Base-by-base conservation (phyloP, 2,888 invertebrate genomes). In the Dilophus febrilis region DNA sequence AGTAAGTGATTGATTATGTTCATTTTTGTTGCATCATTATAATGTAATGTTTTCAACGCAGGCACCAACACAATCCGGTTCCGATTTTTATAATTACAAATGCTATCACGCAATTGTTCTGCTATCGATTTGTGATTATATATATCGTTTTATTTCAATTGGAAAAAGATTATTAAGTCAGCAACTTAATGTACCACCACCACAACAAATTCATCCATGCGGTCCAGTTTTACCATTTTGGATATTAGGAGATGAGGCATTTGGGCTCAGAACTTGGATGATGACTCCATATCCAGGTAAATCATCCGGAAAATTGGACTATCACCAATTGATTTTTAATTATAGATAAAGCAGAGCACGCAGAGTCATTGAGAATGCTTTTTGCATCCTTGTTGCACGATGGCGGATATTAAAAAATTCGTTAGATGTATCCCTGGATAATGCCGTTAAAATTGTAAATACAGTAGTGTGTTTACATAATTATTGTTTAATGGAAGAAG, bases 71-170 rank as follows among this genome's bases (percentile, higher is more conserved):
- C 17, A 7, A 30, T 8, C 13, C 16, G 14, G 29, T 37, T 30
- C n/a, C n/a, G n/a, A n/a, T n/a, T n/a, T n/a, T n/a, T n/a, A n/a
- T n/a, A n/a, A n/a, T n/a, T n/a, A n/a, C n/a, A 37, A 37, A 18
- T 18, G 22, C 11, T 8, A 18, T 18, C 22, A 19, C 19, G 17
- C 31, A 5, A 29, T 30, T 7, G 18, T 37, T n/a, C n/a, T 37
- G 17, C 12, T 37, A 16, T 29, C 13, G 12, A 29, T 37, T 13
- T 37, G 37, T 14, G 37, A 37, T n/a, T 37, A 29, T 37, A 7
- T 29, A 4, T 37, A 37, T 19, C 37, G 37, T n/a, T 37, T 37
- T n/a, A 12, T 30, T 30, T 29, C 30, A 11, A 13, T 37, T 37
- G 28, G 37, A 6, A 13, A 28, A 27, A 16, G 14, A 11, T 29